Percentiles rank a stretch among this genome's conserved stretches.
phyloP scores from a whole-genome alignment of 2,888 invertebrate genomes.

The Catocala fraxini region DNA sequence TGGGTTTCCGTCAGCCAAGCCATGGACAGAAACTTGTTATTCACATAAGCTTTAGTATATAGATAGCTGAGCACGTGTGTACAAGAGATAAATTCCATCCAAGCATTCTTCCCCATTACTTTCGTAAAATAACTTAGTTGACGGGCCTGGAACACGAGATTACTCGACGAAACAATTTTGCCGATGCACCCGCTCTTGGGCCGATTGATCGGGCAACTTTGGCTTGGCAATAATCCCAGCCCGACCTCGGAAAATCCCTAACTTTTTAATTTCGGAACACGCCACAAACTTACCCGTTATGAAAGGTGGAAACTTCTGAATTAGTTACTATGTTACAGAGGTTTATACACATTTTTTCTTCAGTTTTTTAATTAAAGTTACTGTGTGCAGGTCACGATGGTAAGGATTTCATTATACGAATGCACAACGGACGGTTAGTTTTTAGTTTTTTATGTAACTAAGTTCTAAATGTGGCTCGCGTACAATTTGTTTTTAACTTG shows the following conservation, averaged over 20 bases:
- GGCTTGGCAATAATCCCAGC: slow-evolving; percentile 28
- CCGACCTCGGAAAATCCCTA: slow-evolving; percentile 13
- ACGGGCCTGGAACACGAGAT: slow-evolving; percentile 17
- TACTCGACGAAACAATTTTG: slow-evolving; percentile 34
- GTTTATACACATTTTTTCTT: slow-evolving; percentile 13
- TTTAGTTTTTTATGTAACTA: slow-evolving; percentile 15
- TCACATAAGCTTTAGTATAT: too few species aligned
- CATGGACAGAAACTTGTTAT: too few species aligned
- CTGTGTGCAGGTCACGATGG: slow-evolving; percentile 21
- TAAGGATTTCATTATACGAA: slow-evolving; percentile 30
- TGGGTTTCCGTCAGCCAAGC: too few species aligned
- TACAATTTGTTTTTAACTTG: too few species aligned
- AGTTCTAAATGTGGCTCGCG: neutral
- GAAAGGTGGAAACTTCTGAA: slow-evolving; percentile 52
- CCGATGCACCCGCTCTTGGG: slow-evolving; percentile 21
- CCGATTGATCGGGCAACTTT: slow-evolving; percentile 37
- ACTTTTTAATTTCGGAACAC: slow-evolving; percentile 43
- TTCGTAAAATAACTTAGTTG: slow-evolving; percentile 22
- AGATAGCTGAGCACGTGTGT: too few species aligned
- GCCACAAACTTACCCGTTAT: slow-evolving; percentile 36
- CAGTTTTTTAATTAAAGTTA: slow-evolving; percentile 37
- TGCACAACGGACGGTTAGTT: slow-evolving; percentile 12
- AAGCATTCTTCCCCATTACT: slow-evolving; percentile 21
- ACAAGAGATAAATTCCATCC: too few species aligned
- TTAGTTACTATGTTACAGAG: slow-evolving; percentile 43